Percentiles rank a stretch among this genome's conserved stretches.
Conservation (phyloP, 2,888 invertebrate species). For the Quadriops clusia region DNA sequence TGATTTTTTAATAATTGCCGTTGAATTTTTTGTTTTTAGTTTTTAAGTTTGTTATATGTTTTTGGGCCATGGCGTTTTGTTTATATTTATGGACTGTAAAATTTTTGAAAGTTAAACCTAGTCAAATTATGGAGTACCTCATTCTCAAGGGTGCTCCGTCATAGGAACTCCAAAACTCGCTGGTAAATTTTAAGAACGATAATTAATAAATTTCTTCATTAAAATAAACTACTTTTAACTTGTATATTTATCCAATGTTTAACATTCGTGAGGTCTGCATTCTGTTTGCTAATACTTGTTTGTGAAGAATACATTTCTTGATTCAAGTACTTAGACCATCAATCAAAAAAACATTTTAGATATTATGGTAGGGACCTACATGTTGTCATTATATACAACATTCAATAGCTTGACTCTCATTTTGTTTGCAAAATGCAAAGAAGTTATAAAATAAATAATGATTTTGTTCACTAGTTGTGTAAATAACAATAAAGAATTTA, state of each 20-base stretch:
- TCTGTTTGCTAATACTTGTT: slow-evolving; percentile 20
- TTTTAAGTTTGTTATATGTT: slow-evolving; percentile 14
- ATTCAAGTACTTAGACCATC: slow-evolving; percentile 12
- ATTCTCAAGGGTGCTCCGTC: slow-evolving; percentile 32
- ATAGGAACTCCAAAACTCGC: slow-evolving; percentile 70
- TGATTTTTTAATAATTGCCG: slow-evolving; percentile 12
- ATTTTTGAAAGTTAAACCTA: slow-evolving; percentile 35
- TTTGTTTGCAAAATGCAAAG: no score
- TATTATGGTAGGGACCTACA: not conserved
- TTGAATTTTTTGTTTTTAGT: slow-evolving; percentile 14
- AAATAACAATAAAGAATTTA: no score
- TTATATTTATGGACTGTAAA: slow-evolving; percentile 31
- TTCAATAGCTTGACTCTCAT: no score
- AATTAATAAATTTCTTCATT: slow-evolving; percentile 24
- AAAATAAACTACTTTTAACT: slow-evolving; percentile 21
- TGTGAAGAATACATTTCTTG: slow-evolving; percentile 16
- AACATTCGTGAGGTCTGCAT: slow-evolving; percentile 19
- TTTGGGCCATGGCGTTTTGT: slow-evolving; percentile 26
- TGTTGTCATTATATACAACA: no score
- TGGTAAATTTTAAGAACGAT: slow-evolving; percentile 60
- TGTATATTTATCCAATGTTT: slow-evolving; percentile 26
- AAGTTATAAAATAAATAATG: no score
- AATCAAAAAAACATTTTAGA: slow-evolving; percentile 3
- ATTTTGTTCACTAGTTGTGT: no score
- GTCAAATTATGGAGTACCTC: slow-evolving; percentile 33